A percentile compares a stretch with the other conserved stretches of the same genome.
phyloP scores from a whole-genome alignment of 2,113 vertebrate genomes.

The Cephalophus harveyi region DNA sequence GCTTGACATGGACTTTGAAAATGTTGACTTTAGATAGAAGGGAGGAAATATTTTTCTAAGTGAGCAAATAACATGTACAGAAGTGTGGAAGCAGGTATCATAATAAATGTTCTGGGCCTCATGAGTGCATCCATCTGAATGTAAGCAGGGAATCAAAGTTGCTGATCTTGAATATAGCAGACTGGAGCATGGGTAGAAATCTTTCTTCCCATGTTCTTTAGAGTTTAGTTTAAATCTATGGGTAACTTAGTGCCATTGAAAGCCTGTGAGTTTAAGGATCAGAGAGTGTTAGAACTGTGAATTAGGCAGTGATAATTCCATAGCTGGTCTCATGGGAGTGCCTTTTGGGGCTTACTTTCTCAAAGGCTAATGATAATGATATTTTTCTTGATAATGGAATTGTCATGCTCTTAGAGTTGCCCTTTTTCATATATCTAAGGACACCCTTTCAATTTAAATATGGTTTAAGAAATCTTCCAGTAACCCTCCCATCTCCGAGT shows the following conservation, averaged over 20 bases:
- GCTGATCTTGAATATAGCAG: not conserved
- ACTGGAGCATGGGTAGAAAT: not conserved
- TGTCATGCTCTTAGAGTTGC: not conserved
- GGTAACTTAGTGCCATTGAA: not conserved
- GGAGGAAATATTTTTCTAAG: not conserved
- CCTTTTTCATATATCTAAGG: not conserved
- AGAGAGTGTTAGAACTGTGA: conserved; percentile 7
- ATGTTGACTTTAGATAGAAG: not conserved
- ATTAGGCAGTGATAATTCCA: not conserved
- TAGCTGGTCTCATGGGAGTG: not conserved
- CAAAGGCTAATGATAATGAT: not conserved
- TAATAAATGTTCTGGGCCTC: not conserved
- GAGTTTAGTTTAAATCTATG: not conserved
- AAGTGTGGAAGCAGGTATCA: not conserved
- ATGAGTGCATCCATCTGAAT: not conserved
- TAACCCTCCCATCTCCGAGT: not conserved
- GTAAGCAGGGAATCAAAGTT: not conserved
- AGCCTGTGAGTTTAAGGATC: not conserved
- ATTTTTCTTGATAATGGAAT: conserved; percentile 38
- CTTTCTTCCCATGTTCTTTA: not conserved
- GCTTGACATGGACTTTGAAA: conserved; percentile 18
- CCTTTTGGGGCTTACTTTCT: not conserved
- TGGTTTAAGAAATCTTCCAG: not conserved
- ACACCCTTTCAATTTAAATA: not conserved
- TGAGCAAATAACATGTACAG: not conserved